phyloP scores from a whole-genome alignment of 2,113 vertebrate genomes.

The Noctilio leporinus region DNA sequence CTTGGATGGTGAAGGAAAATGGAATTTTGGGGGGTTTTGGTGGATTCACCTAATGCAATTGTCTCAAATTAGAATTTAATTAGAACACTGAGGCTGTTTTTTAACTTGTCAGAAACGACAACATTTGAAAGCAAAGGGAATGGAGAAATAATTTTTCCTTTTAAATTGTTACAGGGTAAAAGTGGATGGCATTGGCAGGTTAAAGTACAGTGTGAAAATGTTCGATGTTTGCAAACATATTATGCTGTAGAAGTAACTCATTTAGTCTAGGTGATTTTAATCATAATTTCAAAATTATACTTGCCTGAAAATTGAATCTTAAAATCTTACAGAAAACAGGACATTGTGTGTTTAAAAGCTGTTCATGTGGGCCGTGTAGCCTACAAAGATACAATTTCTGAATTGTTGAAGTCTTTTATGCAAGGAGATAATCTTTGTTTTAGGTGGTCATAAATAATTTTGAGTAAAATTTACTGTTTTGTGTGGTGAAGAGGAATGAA shows the following conservation, averaged over 20 bases:
- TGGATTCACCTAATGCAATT: neutral
- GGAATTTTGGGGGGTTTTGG: neutral
- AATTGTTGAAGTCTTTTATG: neutral
- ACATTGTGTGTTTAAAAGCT: neutral
- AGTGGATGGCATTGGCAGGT: neutral
- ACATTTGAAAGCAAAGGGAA: neutral
- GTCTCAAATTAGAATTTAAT: neutral
- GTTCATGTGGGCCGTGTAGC: neutral
- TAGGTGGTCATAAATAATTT: neutral
- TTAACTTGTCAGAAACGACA: neutral
- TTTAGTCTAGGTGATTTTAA: neutral
- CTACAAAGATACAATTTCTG: neutral
- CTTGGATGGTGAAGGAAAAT: neutral
- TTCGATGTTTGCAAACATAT: neutral
- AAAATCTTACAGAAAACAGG: neutral
- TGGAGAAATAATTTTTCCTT: neutral
- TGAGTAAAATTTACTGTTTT: neutral
- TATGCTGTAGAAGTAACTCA: neutral
- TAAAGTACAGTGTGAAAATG: neutral
- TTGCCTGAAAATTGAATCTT: neutral
- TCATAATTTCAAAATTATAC: neutral
- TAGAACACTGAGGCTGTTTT: conserved; percentile 1
- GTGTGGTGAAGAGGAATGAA: neutral
- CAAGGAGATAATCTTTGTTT: neutral
- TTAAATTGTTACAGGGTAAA: neutral